A percentile compares a stretch with the other conserved stretches of the same genome.
Evolutionary conservation across 2,888 invertebrate species (phyloP).

Genomic region (Pyralis farinalis): DNA sequence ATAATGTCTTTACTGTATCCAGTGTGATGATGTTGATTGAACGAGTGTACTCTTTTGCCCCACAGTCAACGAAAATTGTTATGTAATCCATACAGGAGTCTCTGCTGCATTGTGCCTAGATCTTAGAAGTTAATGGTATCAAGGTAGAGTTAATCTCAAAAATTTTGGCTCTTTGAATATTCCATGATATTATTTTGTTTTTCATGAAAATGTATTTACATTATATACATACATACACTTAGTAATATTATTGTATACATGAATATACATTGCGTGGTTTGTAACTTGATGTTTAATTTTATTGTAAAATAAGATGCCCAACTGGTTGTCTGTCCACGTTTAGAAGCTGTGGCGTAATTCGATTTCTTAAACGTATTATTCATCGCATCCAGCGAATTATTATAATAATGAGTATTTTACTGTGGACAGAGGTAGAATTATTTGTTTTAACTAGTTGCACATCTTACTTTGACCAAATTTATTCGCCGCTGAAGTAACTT

Average conservation of each 20-base stretch:
- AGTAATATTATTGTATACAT: constrained; percentile 80
- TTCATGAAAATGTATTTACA: constrained; percentile 80
- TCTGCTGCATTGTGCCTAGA: constrained; percentile 82
- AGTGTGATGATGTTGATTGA: constrained; percentile 66
- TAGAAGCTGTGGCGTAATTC: constrained; percentile 52
- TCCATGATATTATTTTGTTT: constrained; percentile 80
- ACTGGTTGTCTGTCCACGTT: constrained; percentile 63
- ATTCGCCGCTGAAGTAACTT: constrained; percentile 61
- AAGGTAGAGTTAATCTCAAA: constrained; percentile 80
- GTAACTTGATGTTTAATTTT: constrained; percentile 76
- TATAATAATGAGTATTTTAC: constrained; percentile 28
- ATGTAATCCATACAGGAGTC: constrained; percentile 79
- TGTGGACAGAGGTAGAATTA: constrained; percentile 51
- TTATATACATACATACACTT: constrained; percentile 79
- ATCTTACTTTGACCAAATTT: constrained; percentile 75
- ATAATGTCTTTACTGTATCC: constrained; percentile 51
- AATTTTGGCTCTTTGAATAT: constrained; percentile 81
- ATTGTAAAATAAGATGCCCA: constrained; percentile 76
- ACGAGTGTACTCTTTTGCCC: constrained; percentile 58
- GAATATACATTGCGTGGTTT: constrained; percentile 80
- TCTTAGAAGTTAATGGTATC: constrained; percentile 81
- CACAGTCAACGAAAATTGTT: constrained; percentile 80
- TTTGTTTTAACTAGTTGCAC: constrained; percentile 66
- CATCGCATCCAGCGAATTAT: constrained; percentile 33
- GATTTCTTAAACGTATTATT: constrained; percentile 41